Conservation (phyloP, 2,113 vertebrate genomes). For the Rynchops niger region DNA sequence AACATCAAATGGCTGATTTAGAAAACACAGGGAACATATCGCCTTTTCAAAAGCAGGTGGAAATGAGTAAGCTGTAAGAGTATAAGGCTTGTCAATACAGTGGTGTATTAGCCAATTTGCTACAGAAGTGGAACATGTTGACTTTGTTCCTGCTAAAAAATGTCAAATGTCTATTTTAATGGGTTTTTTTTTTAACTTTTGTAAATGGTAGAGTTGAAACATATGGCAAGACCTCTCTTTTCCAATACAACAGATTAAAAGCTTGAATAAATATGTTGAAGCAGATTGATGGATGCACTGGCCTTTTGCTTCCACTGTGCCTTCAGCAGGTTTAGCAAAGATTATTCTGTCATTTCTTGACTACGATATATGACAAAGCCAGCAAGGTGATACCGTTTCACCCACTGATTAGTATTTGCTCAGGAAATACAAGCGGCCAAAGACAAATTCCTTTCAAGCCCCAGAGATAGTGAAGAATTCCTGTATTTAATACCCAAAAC, state of each 20-base stretch:
- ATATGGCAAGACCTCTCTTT: neutral
- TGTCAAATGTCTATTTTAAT: neutral
- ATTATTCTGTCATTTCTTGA: conserved; percentile 22
- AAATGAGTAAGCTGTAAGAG: neutral
- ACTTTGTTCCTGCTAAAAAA: neutral
- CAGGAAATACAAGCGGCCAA: neutral
- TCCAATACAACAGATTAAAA: neutral
- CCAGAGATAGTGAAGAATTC: neutral
- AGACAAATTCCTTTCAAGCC: neutral
- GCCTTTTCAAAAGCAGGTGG: neutral
- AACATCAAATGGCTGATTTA: neutral
- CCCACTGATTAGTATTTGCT: neutral
- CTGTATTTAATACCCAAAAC: neutral
- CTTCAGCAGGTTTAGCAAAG: conserved; percentile 29
- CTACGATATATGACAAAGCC: neutral
- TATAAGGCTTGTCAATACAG: neutral
- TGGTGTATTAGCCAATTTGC: neutral
- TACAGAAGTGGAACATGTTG: neutral
- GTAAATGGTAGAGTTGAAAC: neutral
- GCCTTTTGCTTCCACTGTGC: neutral
- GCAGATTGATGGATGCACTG: neutral
- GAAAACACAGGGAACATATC: neutral
- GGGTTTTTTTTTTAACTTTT: neutral
- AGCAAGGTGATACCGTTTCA: neutral
- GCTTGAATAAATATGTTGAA: neutral